Percentiles rank a stretch among this genome's conserved stretches.
These are phyloP conservation scores for Myripristis murdjan DNA, from an alignment of 2,797 vertebrate species.

Conservation along the genomic window DNA sequence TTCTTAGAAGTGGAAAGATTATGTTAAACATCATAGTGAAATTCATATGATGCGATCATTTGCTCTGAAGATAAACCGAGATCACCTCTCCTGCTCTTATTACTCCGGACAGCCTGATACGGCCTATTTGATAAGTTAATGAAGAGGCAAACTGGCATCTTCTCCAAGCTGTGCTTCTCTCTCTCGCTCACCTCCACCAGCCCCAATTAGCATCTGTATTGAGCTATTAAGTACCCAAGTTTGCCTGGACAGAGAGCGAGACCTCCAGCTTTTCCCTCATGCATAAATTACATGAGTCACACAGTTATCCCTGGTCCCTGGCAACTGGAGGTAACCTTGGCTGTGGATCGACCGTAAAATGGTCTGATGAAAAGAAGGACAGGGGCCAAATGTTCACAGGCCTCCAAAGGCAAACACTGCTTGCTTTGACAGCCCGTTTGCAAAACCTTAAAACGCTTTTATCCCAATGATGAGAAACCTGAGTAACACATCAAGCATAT, in stretches of 20 bases:
- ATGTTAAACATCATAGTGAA: neutral
- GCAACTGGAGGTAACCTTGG: conserved; percentile 70
- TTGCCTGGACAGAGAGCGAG: conserved; percentile 25
- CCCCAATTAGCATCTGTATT: conserved; percentile 41
- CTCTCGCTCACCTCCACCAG: conserved; percentile 14
- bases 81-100: neutral
- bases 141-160: neutral
- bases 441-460: conserved; percentile 2
- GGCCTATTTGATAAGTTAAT: neutral
- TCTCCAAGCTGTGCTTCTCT: neutral
- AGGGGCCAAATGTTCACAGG: conserved; percentile 58
- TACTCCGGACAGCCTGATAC: neutral
- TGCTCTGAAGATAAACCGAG: neutral
- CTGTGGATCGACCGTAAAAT: conserved; percentile 61
- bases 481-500: neutral
- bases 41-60: neutral
- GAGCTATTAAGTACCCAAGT: conserved; percentile 6
- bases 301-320: conserved; percentile 54
- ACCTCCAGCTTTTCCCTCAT: conserved; percentile 37
- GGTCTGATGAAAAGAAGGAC: conserved; percentile 51
- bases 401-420: conserved; percentile 38
- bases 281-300: conserved; percentile 67
- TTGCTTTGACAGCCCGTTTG: conserved; percentile 3
- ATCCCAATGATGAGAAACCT: neutral
- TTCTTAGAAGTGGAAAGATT: neutral